phyloP scores from a whole-genome alignment of 2,888 invertebrate species.

The Sinopyrophorus schimmeli region DNA sequence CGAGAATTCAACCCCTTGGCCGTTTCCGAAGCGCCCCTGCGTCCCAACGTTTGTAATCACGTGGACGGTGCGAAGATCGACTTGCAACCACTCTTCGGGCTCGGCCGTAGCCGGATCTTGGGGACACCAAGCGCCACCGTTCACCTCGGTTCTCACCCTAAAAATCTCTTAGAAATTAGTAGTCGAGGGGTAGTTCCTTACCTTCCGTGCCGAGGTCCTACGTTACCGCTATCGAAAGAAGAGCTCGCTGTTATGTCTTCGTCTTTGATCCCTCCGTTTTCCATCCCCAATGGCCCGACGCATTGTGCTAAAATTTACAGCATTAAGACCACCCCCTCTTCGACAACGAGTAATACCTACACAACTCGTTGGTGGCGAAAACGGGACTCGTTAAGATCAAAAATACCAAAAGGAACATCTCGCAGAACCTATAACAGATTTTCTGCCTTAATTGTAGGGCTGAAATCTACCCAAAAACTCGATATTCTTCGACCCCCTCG shows the following conservation, averaged over 20 bases:
- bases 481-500: no score
- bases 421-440: no score
- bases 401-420: no score
- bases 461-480: no score
- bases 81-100: slow-evolving; percentile 77
- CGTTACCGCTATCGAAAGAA: slow-evolving; percentile 80
- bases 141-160: slow-evolving; percentile 79
- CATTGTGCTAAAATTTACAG: slow-evolving; percentile 71
- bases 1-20: slow-evolving; percentile 85
- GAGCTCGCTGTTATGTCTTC: slow-evolving; percentile 82
- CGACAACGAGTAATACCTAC: slow-evolving; percentile 41
- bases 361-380: slow-evolving; percentile 47
- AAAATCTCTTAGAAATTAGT: slow-evolving; percentile 24
- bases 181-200: no score
- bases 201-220: slow-evolving; percentile 86
- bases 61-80: slow-evolving; percentile 76
- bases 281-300: slow-evolving; percentile 82
- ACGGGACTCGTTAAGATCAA: slow-evolving; percentile 47
- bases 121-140: slow-evolving; percentile 94
- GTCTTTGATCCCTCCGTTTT: slow-evolving; percentile 78
- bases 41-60: slow-evolving; percentile 80
- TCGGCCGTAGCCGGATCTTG: slow-evolving; percentile 77
- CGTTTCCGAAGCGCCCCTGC: slow-evolving; percentile 91
- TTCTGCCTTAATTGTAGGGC: no score
- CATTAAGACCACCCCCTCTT: background rate